phyloP scores from a whole-genome alignment of 2,888 invertebrate species.

The Cremastobaeus sp. region DNA sequence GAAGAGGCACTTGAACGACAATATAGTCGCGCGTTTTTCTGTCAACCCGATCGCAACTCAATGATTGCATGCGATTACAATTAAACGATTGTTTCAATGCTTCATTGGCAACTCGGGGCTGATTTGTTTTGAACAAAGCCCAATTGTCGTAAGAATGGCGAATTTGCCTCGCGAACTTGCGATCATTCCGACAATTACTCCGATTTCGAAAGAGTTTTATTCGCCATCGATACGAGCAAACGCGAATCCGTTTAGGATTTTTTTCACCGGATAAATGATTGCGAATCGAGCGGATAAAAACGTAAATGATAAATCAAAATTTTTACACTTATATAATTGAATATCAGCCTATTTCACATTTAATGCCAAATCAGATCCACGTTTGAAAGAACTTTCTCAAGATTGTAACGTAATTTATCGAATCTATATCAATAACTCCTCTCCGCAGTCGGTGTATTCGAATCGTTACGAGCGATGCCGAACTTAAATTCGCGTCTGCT shows the following conservation, averaged over 20 bases:
- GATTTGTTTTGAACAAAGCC: conserved; percentile 5
- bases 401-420: conserved; percentile 17
- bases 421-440: conserved; percentile 35
- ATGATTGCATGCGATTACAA: too few relatives aligned
- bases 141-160: conserved; percentile 30
- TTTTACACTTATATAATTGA: too few relatives aligned
- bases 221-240: too few relatives aligned
- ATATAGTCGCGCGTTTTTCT: too few relatives aligned
- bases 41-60: too few relatives aligned
- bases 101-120: conserved; percentile 4
- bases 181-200: background rate
- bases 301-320: too few relatives aligned
- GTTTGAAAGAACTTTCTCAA: conserved; percentile 29
- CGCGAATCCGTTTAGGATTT: too few relatives aligned
- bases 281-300: too few relatives aligned
- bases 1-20: conserved; percentile 13
- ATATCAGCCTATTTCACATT: conserved; percentile 38
- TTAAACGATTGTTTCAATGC: background rate
- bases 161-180: conserved; percentile 12
- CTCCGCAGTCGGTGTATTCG: conserved; percentile 7
- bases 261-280: too few relatives aligned
- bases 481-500: conserved; percentile 21
- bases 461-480: conserved; percentile 13
- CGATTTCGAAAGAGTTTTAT: conserved; percentile 5
- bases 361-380: background rate